These are phyloP conservation scores for Myxocyprinus asiaticus DNA, from an alignment of 2,113 vertebrate species.

Conservation along the genomic window DNA sequence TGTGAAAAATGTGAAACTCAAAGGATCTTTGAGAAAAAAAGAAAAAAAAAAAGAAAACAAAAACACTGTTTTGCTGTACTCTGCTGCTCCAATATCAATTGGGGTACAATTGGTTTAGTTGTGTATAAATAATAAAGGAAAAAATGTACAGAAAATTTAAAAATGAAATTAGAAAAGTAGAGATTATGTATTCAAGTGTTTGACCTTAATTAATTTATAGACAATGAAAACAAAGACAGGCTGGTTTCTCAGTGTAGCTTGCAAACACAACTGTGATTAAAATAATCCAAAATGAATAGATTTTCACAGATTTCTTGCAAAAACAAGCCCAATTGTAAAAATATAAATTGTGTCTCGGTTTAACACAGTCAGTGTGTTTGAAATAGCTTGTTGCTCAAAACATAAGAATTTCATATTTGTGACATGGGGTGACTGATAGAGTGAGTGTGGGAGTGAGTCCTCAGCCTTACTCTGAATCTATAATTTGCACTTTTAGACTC, in stretches of 20 bases:
- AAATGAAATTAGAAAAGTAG: conserved; percentile 68
- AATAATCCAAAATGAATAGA: conserved; percentile 75
- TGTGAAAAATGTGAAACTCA: conserved; percentile 73
- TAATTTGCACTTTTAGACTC: conserved; percentile 15
- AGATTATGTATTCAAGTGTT: conserved; percentile 54
- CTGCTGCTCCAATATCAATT: conserved; percentile 76
- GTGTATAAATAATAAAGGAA: too few relatives aligned
- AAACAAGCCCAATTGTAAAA: conserved; percentile 64
- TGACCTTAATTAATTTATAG: conserved; percentile 78
- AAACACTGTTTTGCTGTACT: conserved; percentile 68
- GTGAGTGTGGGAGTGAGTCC: background rate
- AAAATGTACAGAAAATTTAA: too few relatives aligned
- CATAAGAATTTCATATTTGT: conserved; percentile 78
- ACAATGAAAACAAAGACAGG: conserved; percentile 73
- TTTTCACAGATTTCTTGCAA: conserved; percentile 71
- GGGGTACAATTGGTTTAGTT: conserved; percentile 68
- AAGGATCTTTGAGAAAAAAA: conserved; percentile 48
- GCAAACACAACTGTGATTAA: conserved; percentile 66
- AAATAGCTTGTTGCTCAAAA: conserved; percentile 77
- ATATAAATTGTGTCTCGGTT: conserved; percentile 71
- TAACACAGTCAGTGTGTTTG: conserved; percentile 63
- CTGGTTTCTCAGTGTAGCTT: conserved; percentile 65
- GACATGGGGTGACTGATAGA: background rate
- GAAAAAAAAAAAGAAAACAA: too few relatives aligned
- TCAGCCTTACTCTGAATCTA: conserved; percentile 10